These are phyloP conservation scores for Monopterus albus DNA, from an alignment of 2,113 vertebrate genomes.

Conservation along the genomic window DNA sequence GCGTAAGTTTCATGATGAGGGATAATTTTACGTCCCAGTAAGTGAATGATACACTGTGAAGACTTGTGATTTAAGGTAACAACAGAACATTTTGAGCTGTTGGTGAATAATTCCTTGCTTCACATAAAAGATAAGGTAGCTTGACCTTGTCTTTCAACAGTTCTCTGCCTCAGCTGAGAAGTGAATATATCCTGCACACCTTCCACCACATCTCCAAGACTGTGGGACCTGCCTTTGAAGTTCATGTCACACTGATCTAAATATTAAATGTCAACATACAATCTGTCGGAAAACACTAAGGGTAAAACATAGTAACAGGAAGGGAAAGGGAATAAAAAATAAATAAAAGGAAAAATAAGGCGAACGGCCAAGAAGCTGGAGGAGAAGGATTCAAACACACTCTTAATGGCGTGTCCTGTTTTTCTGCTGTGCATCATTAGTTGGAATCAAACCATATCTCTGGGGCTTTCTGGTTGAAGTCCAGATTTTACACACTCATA, in stretches of 20 bases:
- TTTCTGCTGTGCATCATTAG: constrained; percentile 69
- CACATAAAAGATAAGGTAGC: background rate
- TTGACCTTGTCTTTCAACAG: constrained; percentile 1
- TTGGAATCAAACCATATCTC: constrained; percentile 70
- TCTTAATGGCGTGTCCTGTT: constrained; percentile 71
- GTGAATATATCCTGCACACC: constrained; percentile 36
- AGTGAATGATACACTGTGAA: background rate
- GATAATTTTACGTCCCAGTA: background rate
- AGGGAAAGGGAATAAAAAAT: constrained; percentile 19
- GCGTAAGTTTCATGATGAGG: too few relatives aligned
- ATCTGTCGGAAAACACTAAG: constrained; percentile 50
- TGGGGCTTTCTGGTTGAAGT: constrained; percentile 72
- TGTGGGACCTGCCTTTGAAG: constrained; percentile 66
- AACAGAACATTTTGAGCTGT: background rate
- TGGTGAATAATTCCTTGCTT: background rate
- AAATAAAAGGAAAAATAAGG: constrained; percentile 50
- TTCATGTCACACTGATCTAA: constrained; percentile 58
- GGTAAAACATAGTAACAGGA: constrained; percentile 48
- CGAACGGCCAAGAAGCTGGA: constrained; percentile 53
- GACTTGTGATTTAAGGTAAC: background rate
- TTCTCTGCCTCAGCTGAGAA: constrained; percentile 3
- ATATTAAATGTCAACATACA: constrained; percentile 59
- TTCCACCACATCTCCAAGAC: constrained; percentile 35
- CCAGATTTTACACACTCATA: constrained; percentile 63
- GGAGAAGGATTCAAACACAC: constrained; percentile 51